These are phyloP conservation scores for Chaetodon trifascialis DNA, from an alignment of 2,113 vertebrate species.

Conservation along the genomic window DNA sequence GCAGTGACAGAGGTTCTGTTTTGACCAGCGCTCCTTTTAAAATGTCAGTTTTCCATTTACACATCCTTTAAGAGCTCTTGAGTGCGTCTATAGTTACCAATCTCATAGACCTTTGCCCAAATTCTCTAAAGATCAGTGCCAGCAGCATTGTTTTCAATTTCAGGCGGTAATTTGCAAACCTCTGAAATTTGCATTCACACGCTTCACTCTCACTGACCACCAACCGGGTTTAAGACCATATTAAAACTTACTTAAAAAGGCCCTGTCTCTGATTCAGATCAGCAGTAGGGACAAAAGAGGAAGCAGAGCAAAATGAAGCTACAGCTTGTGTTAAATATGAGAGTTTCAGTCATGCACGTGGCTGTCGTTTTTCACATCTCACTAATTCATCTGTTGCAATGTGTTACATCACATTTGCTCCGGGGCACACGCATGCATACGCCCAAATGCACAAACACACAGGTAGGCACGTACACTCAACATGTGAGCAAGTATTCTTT, in stretches of 20 bases:
- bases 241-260: conserved; percentile 18
- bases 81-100: not conserved
- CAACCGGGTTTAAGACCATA: conserved; percentile 17
- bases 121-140: not conserved
- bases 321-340: conserved; percentile 27
- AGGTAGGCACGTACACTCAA: conserved; percentile 1
- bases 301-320: conserved; percentile 23
- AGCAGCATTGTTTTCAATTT: not conserved
- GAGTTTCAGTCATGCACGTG: conserved; percentile 33
- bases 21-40: not conserved
- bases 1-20: not conserved
- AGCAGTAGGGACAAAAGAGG: conserved; percentile 11
- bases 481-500: conserved; percentile 30
- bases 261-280: conserved; percentile 25
- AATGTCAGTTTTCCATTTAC: not conserved
- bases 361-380: conserved; percentile 7
- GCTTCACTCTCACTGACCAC: not conserved
- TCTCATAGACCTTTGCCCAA: not conserved
- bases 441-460: not conserved
- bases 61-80: not conserved
- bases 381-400: conserved; percentile 61
- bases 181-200: not conserved
- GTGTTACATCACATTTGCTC: conserved; percentile 72
- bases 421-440: conserved; percentile 18
- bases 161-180: not conserved